Conservation (phyloP, 2,888 invertebrate species). For the Drosophila bunnanda region DNA sequence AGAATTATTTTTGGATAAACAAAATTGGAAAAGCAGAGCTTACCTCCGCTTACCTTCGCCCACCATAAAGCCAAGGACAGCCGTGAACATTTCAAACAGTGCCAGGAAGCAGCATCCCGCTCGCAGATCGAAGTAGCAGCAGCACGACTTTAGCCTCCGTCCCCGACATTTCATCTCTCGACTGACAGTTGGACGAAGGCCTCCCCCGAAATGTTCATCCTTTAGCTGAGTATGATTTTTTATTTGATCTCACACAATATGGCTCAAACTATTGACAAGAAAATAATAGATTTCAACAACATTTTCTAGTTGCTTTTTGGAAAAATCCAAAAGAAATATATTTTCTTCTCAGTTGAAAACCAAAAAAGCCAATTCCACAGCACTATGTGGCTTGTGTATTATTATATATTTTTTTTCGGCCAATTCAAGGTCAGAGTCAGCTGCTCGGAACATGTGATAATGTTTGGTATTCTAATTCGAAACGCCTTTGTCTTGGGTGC, state of each 20-base stretch:
- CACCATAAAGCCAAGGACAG: slow-evolving; percentile 39
- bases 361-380: slow-evolving; percentile 17
- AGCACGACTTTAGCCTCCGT: slow-evolving; percentile 33
- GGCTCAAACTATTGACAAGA: neutral
- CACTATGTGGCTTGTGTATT: slow-evolving; percentile 7
- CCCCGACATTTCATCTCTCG: slow-evolving; percentile 31
- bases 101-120: slow-evolving; percentile 44
- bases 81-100: slow-evolving; percentile 21
- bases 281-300: neutral
- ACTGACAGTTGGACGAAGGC: slow-evolving; percentile 30
- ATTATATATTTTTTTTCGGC: slow-evolving; percentile 16
- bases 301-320: neutral
- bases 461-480: slow-evolving; percentile 66
- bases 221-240: neutral
- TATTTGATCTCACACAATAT: neutral
- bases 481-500: slow-evolving; percentile 61
- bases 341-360: neutral
- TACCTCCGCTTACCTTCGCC: slow-evolving; percentile 49
- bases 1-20: too few relatives aligned
- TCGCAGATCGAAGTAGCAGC: slow-evolving; percentile 54
- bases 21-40: neutral
- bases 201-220: slow-evolving; percentile 4
- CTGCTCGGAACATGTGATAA: slow-evolving; percentile 68
- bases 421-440: slow-evolving; percentile 75
- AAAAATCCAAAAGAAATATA: too few relatives aligned